Base-by-base conservation (phyloP, 2,888 invertebrate genomes). In the Dynastes grantii region DNA sequence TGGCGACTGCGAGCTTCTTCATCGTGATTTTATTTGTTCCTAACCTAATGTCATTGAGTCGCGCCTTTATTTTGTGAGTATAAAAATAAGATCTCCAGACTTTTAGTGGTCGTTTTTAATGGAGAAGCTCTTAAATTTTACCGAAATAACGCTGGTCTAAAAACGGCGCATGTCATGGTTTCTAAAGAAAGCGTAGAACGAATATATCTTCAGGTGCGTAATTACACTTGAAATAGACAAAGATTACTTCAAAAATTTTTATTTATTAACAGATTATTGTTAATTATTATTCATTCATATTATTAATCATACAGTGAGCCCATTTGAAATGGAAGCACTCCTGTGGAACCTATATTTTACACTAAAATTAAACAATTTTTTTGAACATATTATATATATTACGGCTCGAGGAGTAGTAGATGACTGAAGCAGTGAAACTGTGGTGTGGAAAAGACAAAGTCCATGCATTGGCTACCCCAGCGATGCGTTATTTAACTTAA, bases 81-180 rank as follows among this genome's bases (percentile, higher is more conserved):
- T 32, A 73, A 58, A 73, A 73, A 58, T 73, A 32, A 32, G 11
- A 32, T 11, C 63, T 16, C 16, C 27, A 29, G 32, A 27, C 58
- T 73, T 40, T 58, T 58, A 16, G 73, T 73, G 73, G 73, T 58
- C 73, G 73, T 58, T 73, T 73, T 58, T 29, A 58, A 73, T 58
- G 55, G 40, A 58, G 37, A 32, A 40, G 58, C 58, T 58, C 45
- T 73, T 58, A 73, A 73, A 73, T 61, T 73, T 58, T 58, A 73
- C 73, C 73, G 73, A 73, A 73, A 73, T 73, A 73, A 58, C 73
- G 40, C 65, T 27, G 13, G 2, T 29, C 22, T 68, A 51, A 53
- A 68, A 68, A 16, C 27, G 53, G 49, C 68, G 32, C 68, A 51
- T 22, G n/a, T 58, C 16, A 58, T 51, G 68, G 13, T 29, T 51